Evolutionary conservation across 2,888 invertebrate genomes (phyloP).

Genomic region (Amphipoea lucens): DNA sequence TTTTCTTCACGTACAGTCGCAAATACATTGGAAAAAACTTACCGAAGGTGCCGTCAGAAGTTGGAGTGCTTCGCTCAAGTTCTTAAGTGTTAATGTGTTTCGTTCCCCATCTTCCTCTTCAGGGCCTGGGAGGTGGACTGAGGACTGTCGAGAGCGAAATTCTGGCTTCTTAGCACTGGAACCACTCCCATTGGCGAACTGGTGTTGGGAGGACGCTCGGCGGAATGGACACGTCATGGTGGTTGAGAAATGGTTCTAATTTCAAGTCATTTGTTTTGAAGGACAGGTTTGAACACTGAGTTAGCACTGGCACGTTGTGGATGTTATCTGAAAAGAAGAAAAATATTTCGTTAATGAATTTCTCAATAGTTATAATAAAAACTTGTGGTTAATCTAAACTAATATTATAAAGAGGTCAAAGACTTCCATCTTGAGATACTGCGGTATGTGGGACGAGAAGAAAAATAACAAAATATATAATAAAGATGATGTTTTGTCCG

Average conservation of each 20-base stretch:
- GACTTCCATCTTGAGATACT: no score
- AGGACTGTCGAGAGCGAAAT: conserved; percentile 91
- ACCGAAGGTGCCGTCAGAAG: conserved; percentile 95
- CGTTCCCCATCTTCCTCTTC: conserved; percentile 91
- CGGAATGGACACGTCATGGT: conserved; percentile 91
- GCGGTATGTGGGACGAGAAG: no score
- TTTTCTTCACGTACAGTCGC: not conserved
- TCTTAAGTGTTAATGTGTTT: conserved; percentile 93
- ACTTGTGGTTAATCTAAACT: no score
- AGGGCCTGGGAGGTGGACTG: conserved; percentile 91
- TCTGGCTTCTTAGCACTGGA: conserved; percentile 83
- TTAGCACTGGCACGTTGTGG: conserved; percentile 37
- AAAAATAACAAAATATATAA: no score
- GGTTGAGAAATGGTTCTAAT: not conserved
- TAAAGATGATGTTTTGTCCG: no score
- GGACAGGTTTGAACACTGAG: conserved; percentile 26
- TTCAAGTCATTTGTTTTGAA: conserved; percentile 61
- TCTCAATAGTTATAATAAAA: not conserved
- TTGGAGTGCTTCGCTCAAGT: conserved; percentile 95
- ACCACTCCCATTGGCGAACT: conserved; percentile 87
- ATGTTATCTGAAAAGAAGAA: conserved; percentile 54
- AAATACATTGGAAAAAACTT: conserved; percentile 77
- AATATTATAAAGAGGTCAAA: no score
- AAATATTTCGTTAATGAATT: not conserved
- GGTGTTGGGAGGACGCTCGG: conserved; percentile 89